These are phyloP conservation scores for Heliconius charithonia DNA, from an alignment of 2,888 invertebrate species.

Conservation along the genomic window DNA sequence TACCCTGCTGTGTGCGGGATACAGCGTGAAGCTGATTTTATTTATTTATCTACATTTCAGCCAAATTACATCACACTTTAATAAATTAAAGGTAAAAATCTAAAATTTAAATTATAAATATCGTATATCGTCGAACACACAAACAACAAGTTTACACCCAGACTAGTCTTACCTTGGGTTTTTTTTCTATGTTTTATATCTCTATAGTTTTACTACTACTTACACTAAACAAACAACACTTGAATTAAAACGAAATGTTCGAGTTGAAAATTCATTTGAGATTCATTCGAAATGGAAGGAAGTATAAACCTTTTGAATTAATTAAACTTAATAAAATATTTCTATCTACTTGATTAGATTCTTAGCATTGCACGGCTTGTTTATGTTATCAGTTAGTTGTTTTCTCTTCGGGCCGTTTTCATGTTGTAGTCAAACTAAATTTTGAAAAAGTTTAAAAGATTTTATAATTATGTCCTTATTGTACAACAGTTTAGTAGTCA, in stretches of 20 bases:
- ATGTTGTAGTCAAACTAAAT: neutral
- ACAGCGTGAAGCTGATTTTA: too few relatives aligned
- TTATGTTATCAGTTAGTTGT: slow-evolving; percentile 35
- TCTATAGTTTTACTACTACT: neutral
- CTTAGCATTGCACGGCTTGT: slow-evolving; percentile 32
- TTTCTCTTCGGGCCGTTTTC: slow-evolving; percentile 9
- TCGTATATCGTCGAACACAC: neutral
- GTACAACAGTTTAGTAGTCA: neutral
- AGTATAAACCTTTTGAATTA: slow-evolving; percentile 4
- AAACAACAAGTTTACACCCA: neutral
- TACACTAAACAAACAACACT: neutral
- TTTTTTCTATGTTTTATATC: neutral
- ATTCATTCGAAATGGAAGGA: slow-evolving; percentile 1
- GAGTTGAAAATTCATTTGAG: neutral
- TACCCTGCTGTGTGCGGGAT: too few relatives aligned
- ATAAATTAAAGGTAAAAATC: too few relatives aligned
- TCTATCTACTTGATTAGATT: slow-evolving; percentile 28
- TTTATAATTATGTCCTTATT: neutral
- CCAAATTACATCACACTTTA: too few relatives aligned
- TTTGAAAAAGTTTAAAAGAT: too few relatives aligned
- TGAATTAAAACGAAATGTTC: neutral
- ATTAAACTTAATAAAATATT: slow-evolving; percentile 31
- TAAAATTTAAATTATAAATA: too few relatives aligned
- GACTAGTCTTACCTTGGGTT: neutral
- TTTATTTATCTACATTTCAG: too few relatives aligned